Evolutionary conservation across 35 echinoderm and acorn worm genomes (phyloP).

Genomic region (Amphiura filiformis): DNA sequence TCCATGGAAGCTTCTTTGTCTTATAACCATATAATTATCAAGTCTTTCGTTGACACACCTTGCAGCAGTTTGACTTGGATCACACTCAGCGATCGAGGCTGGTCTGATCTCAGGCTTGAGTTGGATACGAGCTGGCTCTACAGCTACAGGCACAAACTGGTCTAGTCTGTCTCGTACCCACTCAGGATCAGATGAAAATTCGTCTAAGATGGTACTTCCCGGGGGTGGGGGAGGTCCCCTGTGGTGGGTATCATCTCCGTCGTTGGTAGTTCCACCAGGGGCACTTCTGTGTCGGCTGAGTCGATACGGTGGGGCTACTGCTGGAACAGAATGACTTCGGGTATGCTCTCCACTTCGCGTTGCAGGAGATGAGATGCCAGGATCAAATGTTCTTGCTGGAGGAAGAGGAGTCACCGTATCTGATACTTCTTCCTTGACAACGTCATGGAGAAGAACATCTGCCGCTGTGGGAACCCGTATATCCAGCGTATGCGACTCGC

Average conservation of each 20-base stretch:
- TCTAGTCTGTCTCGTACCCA: background rate
- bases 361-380: background rate
- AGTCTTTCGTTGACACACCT: conserved; percentile 63
- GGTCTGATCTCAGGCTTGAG: conserved; percentile 36
- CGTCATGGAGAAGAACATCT: background rate
- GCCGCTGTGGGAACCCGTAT: background rate
- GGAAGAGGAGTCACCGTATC: background rate
- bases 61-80: background rate
- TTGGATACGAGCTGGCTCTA: conserved; percentile 33
- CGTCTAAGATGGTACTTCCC: background rate
- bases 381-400: background rate
- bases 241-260: background rate
- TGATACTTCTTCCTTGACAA: background rate
- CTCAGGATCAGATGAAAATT: background rate
- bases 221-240: background rate
- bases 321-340: background rate
- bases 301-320: background rate
- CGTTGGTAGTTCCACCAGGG: background rate
- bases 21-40: conserved; percentile 69
- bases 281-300: background rate
- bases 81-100: background rate
- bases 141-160: background rate
- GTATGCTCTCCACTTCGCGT: too few relatives aligned
- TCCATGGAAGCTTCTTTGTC: conserved; percentile 73
- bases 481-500: background rate